Evolutionary conservation across 1,140 invertebrate species (phyloP).

Genomic region (Drosophila guanche): DNA sequence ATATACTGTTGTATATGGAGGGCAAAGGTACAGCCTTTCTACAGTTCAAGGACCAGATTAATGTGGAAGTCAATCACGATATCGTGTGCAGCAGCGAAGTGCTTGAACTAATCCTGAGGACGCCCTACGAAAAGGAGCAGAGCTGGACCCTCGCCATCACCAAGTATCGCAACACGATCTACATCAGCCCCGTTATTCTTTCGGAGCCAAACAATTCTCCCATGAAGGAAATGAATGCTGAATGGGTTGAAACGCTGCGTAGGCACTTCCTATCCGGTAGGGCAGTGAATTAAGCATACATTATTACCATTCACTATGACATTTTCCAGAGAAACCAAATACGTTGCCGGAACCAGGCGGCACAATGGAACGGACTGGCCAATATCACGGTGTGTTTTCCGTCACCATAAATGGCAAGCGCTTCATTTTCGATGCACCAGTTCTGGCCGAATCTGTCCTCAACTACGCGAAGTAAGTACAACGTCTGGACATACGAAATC

Average conservation of each 20-base stretch:
- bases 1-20: constrained; percentile 40
- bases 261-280: constrained; percentile 27
- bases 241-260: constrained; percentile 31
- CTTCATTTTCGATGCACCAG: constrained; percentile 49
- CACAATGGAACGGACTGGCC: not conserved
- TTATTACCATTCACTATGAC: not conserved
- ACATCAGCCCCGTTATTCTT: constrained; percentile 34
- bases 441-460: constrained; percentile 20
- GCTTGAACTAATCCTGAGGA: constrained; percentile 47
- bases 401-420: constrained; percentile 6
- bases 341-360: not conserved
- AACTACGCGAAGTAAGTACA: constrained; percentile 6
- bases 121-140: constrained; percentile 45
- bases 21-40: not conserved
- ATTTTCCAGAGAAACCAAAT: constrained; percentile 13
- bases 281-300: not conserved
- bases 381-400: constrained; percentile 39
- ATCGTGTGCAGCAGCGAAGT: constrained; percentile 52
- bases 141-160: constrained; percentile 47
- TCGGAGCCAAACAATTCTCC: not conserved
- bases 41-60: not conserved
- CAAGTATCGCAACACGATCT: constrained; percentile 50
- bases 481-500: no score
- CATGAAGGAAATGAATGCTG: not conserved
- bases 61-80: constrained; percentile 16